Conservation (phyloP, 2,797 vertebrate species). For the Cossypha dichroa region DNA sequence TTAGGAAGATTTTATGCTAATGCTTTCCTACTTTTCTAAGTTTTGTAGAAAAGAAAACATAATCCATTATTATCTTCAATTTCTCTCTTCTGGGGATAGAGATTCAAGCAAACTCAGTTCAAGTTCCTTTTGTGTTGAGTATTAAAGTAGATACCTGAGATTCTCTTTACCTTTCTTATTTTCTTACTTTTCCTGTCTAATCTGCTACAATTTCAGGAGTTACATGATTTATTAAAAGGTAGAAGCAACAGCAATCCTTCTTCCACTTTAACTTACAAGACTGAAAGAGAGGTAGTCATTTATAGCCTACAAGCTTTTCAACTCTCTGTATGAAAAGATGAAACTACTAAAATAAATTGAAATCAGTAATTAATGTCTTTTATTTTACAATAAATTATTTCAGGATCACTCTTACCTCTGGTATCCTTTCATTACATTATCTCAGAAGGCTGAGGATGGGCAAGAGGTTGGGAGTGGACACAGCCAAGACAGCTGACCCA, state of each 20-base stretch:
- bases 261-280: background rate
- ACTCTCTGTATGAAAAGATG: background rate
- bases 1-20: background rate
- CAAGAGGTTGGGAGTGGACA: background rate
- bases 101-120: background rate
- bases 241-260: background rate
- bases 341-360: background rate
- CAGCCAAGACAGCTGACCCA: background rate
- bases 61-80: background rate
- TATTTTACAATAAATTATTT: background rate
- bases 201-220: background rate
- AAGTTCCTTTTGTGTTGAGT: background rate
- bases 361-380: background rate
- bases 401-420: background rate
- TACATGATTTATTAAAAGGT: background rate
- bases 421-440: background rate
- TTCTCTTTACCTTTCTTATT: background rate
- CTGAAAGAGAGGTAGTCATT: background rate
- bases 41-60: background rate
- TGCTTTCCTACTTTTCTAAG: background rate
- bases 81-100: background rate
- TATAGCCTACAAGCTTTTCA: background rate
- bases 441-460: background rate
- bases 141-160: background rate
- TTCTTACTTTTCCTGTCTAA: background rate